phyloP scores from a whole-genome alignment of 2,888 invertebrate genomes.

The Choreutis nemorana region DNA sequence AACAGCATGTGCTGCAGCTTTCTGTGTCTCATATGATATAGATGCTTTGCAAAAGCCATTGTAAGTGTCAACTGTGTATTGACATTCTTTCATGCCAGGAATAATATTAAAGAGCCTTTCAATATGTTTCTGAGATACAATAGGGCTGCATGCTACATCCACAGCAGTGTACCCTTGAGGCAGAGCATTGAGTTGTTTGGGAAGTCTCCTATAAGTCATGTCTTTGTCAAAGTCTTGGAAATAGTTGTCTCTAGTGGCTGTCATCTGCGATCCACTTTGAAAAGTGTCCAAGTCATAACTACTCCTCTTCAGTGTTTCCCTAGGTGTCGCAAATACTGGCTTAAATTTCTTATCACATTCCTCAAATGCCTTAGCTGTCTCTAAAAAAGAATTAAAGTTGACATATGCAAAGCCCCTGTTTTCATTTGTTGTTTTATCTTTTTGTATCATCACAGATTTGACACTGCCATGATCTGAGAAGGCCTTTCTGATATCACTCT shows the following conservation, averaged over 20 bases:
- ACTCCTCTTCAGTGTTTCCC: conserved; percentile 54
- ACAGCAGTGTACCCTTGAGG: conserved; percentile 68
- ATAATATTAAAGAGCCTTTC: conserved; percentile 88
- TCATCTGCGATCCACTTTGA: too few relatives aligned
- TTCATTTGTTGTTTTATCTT: conserved; percentile 80
- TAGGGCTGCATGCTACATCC: conserved; percentile 75
- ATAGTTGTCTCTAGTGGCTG: conserved; percentile 2
- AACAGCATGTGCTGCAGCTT: conserved; percentile 69
- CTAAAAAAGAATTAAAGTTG: conserved; percentile 78
- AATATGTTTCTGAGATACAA: conserved; percentile 77
- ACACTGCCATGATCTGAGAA: conserved; percentile 89
- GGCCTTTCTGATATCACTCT: conserved; percentile 78
- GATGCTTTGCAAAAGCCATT: conserved; percentile 48
- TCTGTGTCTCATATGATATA: conserved; percentile 40
- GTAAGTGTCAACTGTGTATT: conserved; percentile 51
- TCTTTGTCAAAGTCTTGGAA: conserved; percentile 11
- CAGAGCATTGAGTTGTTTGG: conserved; percentile 21
- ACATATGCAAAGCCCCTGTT: conserved; percentile 92
- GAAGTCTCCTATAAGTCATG: conserved; percentile 16
- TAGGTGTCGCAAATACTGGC: conserved; percentile 91
- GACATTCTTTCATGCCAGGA: conserved; percentile 65
- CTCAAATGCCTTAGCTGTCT: conserved; percentile 89
- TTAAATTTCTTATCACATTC: conserved; percentile 86
- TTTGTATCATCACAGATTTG: conserved; percentile 77
- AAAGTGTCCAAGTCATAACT: too few relatives aligned